A percentile compares a stretch with the other conserved stretches of the same genome.
Conservation (phyloP, 2,888 invertebrate genomes). For the Trissolcus brochymenae region DNA sequence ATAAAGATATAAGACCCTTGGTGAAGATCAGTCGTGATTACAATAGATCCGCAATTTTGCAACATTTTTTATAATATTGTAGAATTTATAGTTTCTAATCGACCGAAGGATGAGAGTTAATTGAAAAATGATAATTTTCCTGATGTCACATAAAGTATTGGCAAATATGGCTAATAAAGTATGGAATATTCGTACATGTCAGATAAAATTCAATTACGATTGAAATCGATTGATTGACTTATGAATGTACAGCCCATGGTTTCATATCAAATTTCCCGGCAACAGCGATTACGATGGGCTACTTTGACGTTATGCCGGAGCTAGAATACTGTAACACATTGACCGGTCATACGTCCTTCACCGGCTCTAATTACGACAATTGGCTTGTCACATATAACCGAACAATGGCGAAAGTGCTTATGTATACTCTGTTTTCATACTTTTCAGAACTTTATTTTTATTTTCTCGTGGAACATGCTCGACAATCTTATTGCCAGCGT, state of each 20-base stretch:
- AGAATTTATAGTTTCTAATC: too few relatives aligned
- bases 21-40: too few relatives aligned
- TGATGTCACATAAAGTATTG: too few relatives aligned
- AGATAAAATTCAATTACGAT: neutral
- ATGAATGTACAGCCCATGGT: neutral
- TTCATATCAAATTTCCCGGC: slow-evolving; percentile 23
- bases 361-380: slow-evolving; percentile 32
- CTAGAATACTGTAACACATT: slow-evolving; percentile 46
- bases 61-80: too few relatives aligned
- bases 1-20: too few relatives aligned
- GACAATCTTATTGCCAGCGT: neutral
- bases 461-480: neutral
- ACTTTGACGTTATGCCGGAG: slow-evolving; percentile 44
- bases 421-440: neutral
- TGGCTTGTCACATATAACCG: slow-evolving; percentile 18
- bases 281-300: slow-evolving; percentile 33
- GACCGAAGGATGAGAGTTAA: too few relatives aligned
- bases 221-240: slow-evolving; percentile 17
- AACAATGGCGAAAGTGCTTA: slow-evolving; percentile 12
- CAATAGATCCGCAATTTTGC: too few relatives aligned
- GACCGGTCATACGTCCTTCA: slow-evolving; percentile 16
- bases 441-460: neutral
- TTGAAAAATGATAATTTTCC: too few relatives aligned
- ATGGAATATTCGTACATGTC: neutral
- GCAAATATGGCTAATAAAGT: too few relatives aligned